A percentile compares a stretch with the other conserved stretches of the same genome.
These are phyloP conservation scores for Scaptodrosophila lebanonensis DNA, from an alignment of 1,140 invertebrate species.

Conservation along the genomic window DNA sequence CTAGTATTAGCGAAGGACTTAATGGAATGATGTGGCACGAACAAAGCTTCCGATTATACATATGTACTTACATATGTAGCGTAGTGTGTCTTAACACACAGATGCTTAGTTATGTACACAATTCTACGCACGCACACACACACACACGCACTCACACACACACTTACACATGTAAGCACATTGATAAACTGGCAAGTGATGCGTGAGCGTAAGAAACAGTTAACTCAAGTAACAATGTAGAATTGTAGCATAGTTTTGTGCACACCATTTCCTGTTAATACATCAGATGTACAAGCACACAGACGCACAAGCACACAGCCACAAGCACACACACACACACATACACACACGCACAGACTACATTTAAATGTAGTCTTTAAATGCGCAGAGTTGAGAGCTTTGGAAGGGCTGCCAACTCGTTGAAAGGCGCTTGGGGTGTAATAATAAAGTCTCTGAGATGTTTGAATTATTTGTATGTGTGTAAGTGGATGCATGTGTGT, in stretches of 20 bases:
- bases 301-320: slow-evolving; percentile 5
- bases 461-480: neutral
- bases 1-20: no score
- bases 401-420: slow-evolving; percentile 11
- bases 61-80: slow-evolving; percentile 4
- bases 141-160: slow-evolving; percentile 1
- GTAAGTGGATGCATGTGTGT: neutral
- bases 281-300: neutral
- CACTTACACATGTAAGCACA: neutral
- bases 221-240: slow-evolving; percentile 26
- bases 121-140: no score
- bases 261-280: slow-evolving; percentile 32
- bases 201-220: slow-evolving; percentile 15
- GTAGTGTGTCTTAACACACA: no score
- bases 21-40: no score
- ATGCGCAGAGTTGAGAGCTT: neutral
- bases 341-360: neutral
- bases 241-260: slow-evolving; percentile 43
- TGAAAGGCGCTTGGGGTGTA: slow-evolving; percentile 39
- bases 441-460: slow-evolving; percentile 14
- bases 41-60: no score
- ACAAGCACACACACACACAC: neutral
- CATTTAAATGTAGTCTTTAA: no score
- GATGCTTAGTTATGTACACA: no score
- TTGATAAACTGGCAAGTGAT: neutral